Base-by-base conservation (phyloP, 64 coral and sea anemone species). In the Dendrophyllia cribrosa region DNA sequence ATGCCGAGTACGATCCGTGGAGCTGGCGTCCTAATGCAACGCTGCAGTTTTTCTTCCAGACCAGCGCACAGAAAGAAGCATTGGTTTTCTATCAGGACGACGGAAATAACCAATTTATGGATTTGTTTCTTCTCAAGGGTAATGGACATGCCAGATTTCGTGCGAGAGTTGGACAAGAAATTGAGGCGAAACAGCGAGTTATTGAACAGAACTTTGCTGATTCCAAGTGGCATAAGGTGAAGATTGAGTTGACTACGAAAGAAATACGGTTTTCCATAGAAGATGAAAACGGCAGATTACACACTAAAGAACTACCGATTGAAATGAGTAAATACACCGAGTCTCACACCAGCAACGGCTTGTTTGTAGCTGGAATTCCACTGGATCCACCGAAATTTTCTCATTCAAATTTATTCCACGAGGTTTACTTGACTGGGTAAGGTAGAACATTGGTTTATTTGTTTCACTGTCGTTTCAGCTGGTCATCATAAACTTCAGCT, bases 41-140 rank as follows among this genome's bases (percentile, higher is more conserved):
- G 15, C 20, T 83, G 9, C 60, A 83, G 43, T 83, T 83, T 63
- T 83, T 66, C 45, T 83, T 83, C 44, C 34, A 83, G 10, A 50
- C 79, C 45, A 66, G 25, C 6, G 44, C 43, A 10, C 43, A 45
- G 43, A 19, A 64, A 48, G 0, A 61, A 14, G 61, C 61, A 1
- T 66, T 83, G 79, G 20, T 83, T 12, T 83, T 83, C 46, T 83
- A 83, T 61, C 79, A 83, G 43, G 79, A 24, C 9, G 79, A 83
- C 2, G 16, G 16, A 83, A n/a, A 83, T 9, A 10, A 14, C 43
- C 61, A 83, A 19, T 66, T 66, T 14, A 83, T 83, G 79, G 59
- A 66, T 43, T 50, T 83, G 9, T 83, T 83, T 50, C 79, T 81
- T 11, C 14, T 66, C 0, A 48, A 19, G 10, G 61, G 79, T 0